Evolutionary conservation across 1,140 invertebrate genomes (phyloP).

Genomic region (Drosophila busckii): DNA sequence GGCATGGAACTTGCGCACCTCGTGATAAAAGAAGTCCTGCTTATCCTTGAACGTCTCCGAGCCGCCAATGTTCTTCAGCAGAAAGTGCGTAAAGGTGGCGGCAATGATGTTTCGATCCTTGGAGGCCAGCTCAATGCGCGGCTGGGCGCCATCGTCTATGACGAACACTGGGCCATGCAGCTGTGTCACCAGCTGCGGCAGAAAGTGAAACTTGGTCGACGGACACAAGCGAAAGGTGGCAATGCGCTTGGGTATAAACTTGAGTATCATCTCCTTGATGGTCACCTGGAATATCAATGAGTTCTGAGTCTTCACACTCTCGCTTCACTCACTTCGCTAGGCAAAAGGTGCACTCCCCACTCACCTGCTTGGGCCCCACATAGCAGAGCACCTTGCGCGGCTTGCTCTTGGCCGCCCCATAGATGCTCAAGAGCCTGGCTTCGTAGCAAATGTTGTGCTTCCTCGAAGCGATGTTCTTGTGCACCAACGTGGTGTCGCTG

Average conservation of each 20-base stretch:
- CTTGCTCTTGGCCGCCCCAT: constrained; percentile 82
- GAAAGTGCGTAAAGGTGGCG: constrained; percentile 94
- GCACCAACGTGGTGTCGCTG: constrained; percentile 89
- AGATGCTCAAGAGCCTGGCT: constrained; percentile 87
- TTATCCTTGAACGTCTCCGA: constrained; percentile 98
- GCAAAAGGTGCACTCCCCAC: constrained; percentile 2
- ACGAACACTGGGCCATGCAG: constrained; percentile 82
- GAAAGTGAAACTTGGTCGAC: constrained; percentile 89
- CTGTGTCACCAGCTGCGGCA: constrained; percentile 80
- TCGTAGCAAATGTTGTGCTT: constrained; percentile 92
- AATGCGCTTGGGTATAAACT: constrained; percentile 94
- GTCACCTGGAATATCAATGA: constrained; percentile 85
- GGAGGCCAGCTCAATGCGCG: constrained; percentile 88
- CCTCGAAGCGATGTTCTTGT: constrained; percentile 91
- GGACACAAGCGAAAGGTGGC: constrained; percentile 96
- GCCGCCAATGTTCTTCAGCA: constrained; percentile 96
- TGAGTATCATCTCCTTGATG: constrained; percentile 94
- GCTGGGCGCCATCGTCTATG: constrained; percentile 95
- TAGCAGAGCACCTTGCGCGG: constrained; percentile 93
- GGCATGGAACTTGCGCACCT: constrained; percentile 91
- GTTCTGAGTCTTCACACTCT: constrained; percentile 69
- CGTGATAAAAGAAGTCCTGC: constrained; percentile 96
- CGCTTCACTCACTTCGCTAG: constrained; percentile 7
- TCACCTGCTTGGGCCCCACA: constrained; percentile 87
- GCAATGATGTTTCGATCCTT: constrained; percentile 93